phyloP scores from a whole-genome alignment of 2,888 invertebrate genomes.

The Acleris literana region DNA sequence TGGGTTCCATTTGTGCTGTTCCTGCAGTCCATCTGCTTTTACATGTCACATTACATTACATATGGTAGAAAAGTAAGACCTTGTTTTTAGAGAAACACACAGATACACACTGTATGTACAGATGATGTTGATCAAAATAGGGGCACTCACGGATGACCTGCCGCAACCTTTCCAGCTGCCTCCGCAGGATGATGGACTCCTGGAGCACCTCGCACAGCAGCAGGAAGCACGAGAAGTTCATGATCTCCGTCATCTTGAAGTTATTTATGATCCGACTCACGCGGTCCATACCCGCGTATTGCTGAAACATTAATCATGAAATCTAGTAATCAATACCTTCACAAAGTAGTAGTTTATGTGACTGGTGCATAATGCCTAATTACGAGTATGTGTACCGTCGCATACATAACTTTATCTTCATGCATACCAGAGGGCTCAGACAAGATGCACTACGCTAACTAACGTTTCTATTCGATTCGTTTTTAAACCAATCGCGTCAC shows the following conservation, averaged over 20 bases:
- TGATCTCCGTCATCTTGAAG: conserved; percentile 65
- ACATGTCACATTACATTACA: too few relatives aligned
- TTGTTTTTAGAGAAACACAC: too few relatives aligned
- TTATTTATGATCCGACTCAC: conserved; percentile 55
- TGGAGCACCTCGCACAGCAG: conserved; percentile 72
- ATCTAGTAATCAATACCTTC: too few relatives aligned
- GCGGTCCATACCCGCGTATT: conserved; percentile 59
- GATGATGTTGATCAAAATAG: not conserved
- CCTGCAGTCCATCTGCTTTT: conserved; percentile 86
- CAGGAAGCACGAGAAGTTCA: conserved; percentile 71
- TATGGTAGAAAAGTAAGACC: too few relatives aligned
- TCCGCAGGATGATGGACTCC: conserved; percentile 66
- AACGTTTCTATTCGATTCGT: too few relatives aligned
- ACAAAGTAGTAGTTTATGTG: too few relatives aligned
- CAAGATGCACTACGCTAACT: too few relatives aligned
- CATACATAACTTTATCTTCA: too few relatives aligned
- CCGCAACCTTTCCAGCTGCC: conserved; percentile 59
- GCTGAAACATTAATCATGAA: conserved; percentile 44
- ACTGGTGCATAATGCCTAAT: too few relatives aligned
- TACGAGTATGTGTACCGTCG: too few relatives aligned
- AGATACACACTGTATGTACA: not conserved
- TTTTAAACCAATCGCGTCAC: too few relatives aligned
- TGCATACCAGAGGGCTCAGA: too few relatives aligned
- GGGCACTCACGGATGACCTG: conserved; percentile 64
- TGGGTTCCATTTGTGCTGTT: conserved; percentile 96